These are phyloP conservation scores for Ladona fulva DNA, from an alignment of 1,140 invertebrate genomes.

Conservation along the genomic window DNA sequence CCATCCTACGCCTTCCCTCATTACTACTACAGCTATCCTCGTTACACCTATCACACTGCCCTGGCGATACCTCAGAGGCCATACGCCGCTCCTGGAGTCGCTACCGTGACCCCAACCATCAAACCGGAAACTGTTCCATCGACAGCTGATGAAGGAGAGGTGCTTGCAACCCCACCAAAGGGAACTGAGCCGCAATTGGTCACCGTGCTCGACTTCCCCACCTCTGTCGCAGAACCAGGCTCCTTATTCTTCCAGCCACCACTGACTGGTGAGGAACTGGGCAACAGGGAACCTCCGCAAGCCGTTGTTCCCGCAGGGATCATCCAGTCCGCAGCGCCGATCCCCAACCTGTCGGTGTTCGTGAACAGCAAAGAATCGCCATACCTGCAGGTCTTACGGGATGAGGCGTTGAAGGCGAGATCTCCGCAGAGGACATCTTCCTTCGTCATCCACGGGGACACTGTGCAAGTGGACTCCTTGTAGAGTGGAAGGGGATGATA, in stretches of 20 bases:
- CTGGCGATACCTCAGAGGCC: neutral
- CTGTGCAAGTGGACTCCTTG: neutral
- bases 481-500: neutral
- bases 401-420: slow-evolving; percentile 25
- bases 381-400: slow-evolving; percentile 25
- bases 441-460: neutral
- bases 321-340: slow-evolving; percentile 28
- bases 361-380: slow-evolving; percentile 29
- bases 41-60: neutral
- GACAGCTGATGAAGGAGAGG: slow-evolving; percentile 14
- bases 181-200: slow-evolving; percentile 17
- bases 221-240: slow-evolving; percentile 23
- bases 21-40: neutral
- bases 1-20: slow-evolving; percentile 9
- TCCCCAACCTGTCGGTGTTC: slow-evolving; percentile 25
- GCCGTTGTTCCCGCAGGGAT: slow-evolving; percentile 28
- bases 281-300: slow-evolving; percentile 26
- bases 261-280: slow-evolving; percentile 23
- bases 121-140: neutral
- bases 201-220: slow-evolving; percentile 29
- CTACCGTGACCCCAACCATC: neutral
- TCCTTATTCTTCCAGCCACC: slow-evolving; percentile 26
- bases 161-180: neutral
- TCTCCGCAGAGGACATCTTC: neutral
- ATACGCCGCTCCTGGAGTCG: neutral